A percentile compares a stretch with the other conserved stretches of the same genome.
Evolutionary conservation across 2,797 vertebrate genomes (phyloP).

Genomic region (Cuculus canorus): DNA sequence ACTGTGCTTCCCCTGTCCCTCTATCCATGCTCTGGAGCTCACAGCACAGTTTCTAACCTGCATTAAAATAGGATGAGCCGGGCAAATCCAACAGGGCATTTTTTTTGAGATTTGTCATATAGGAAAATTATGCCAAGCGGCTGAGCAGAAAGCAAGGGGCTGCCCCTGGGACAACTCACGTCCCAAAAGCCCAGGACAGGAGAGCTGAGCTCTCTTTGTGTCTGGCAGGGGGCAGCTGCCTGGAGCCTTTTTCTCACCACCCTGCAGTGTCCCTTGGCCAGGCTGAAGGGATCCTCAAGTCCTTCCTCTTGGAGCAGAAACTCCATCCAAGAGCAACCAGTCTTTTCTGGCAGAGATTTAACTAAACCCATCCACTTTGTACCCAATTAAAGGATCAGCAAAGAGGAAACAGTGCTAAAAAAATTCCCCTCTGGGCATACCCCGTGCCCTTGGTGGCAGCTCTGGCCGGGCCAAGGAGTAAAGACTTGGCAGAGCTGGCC

Average conservation of each 20-base stretch:
- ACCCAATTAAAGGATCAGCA: not conserved
- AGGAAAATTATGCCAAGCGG: not conserved
- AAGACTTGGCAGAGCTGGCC: not conserved
- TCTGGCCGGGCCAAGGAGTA: not conserved
- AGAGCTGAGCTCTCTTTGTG: not conserved
- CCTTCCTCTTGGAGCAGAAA: not conserved
- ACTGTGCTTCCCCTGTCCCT: not conserved
- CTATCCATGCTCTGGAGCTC: not conserved
- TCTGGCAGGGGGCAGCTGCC: not conserved
- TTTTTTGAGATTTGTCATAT: not conserved
- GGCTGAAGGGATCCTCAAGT: not conserved
- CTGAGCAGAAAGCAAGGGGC: not conserved
- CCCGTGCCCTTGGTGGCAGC: fast-evolving
- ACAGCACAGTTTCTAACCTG: not conserved
- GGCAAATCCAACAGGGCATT: not conserved
- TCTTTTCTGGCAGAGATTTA: not conserved
- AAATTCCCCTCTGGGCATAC: fast-evolving
- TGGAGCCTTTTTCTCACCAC: not conserved
- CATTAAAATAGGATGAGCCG: not conserved
- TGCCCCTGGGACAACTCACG: not conserved
- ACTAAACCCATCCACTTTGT: not conserved
- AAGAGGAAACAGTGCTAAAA: not conserved
- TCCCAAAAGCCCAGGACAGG: not conserved
- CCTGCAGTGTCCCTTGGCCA: fast-evolving
- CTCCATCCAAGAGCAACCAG: fast-evolving